Evolutionary conservation across 64 coral and sea anemone species (phyloP).

Genomic region (Pachyseris speciosa): DNA sequence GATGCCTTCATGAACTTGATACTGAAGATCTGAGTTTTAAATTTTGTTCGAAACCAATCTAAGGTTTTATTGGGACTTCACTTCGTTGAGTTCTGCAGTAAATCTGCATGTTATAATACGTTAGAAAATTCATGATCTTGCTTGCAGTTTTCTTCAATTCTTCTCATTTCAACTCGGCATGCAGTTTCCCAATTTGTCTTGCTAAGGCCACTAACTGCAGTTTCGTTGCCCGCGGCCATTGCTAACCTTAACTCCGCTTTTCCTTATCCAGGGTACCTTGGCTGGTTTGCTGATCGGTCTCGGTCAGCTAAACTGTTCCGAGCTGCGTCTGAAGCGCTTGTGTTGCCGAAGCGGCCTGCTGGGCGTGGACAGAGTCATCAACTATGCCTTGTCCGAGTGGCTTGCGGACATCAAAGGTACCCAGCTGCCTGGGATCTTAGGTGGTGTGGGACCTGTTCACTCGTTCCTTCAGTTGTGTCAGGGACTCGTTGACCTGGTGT

Average conservation of each 20-base stretch:
- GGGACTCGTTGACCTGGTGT: constrained; percentile 91
- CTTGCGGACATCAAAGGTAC: constrained; percentile 86
- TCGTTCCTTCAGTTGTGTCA: constrained; percentile 96
- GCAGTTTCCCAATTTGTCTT: no score
- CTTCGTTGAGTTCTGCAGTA: no score
- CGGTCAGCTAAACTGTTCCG: constrained; percentile 93
- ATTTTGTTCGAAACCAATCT: no score
- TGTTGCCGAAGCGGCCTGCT: constrained; percentile 90
- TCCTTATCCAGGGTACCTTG: constrained; percentile 77
- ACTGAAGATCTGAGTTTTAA: no score
- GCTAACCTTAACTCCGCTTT: not conserved
- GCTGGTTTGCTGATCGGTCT: constrained; percentile 93
- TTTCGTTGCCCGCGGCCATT: no score
- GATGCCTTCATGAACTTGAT: no score
- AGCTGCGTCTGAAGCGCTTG: constrained; percentile 89
- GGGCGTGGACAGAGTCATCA: constrained; percentile 92
- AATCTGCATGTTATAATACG: no score
- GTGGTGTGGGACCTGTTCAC: constrained; percentile 95
- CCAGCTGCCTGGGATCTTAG: constrained; percentile 89
- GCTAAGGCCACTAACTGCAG: no score
- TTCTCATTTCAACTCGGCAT: no score
- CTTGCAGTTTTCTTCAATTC: no score
- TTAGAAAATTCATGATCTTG: no score
- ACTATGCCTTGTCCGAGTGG: constrained; percentile 92
- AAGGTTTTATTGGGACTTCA: no score